A percentile compares a stretch with the other conserved stretches of the same genome.
Evolutionary conservation across 2,797 vertebrate genomes (phyloP).

Genomic region (Pseudopleuronectes americanus): DNA sequence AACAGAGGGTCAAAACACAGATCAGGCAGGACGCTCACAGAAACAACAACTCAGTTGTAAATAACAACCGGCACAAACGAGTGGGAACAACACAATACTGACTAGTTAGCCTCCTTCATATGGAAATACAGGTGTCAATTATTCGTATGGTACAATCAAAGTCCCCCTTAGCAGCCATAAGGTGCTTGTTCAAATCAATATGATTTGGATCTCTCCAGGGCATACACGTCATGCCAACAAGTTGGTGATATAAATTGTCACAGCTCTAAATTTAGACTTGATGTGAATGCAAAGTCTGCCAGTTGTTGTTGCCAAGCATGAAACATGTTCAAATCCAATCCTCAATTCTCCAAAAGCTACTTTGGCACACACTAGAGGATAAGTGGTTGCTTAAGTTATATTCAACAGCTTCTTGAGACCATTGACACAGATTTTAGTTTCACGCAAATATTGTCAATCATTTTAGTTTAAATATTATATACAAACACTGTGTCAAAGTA

Average conservation of each 20-base stretch:
- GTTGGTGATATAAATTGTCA: slow-evolving; percentile 18
- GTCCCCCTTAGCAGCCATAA: slow-evolving; percentile 1
- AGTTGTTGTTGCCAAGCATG: not conserved
- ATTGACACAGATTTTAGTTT: not conserved
- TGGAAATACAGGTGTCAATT: not conserved
- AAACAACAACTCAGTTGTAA: too few relatives aligned
- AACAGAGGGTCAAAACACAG: too few relatives aligned
- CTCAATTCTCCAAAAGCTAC: slow-evolving; percentile 16
- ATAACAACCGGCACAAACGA: too few relatives aligned
- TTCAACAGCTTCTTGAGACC: not conserved
- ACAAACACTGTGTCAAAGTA: not conserved
- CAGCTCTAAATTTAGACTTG: slow-evolving; percentile 15
- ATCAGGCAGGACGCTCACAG: too few relatives aligned
- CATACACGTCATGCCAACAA: not conserved
- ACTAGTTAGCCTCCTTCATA: not conserved
- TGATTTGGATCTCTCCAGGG: not conserved
- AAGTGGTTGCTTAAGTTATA: slow-evolving; percentile 1
- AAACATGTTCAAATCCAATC: slow-evolving; percentile 25
- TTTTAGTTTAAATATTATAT: not conserved
- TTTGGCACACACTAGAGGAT: slow-evolving; percentile 4
- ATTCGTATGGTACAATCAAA: not conserved
- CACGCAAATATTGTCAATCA: not conserved
- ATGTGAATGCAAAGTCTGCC: not conserved
- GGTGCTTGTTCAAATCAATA: not conserved
- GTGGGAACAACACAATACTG: not conserved